These are phyloP conservation scores for Trichoplusia ni DNA, from an alignment of 1,140 invertebrate genomes.

Conservation along the genomic window DNA sequence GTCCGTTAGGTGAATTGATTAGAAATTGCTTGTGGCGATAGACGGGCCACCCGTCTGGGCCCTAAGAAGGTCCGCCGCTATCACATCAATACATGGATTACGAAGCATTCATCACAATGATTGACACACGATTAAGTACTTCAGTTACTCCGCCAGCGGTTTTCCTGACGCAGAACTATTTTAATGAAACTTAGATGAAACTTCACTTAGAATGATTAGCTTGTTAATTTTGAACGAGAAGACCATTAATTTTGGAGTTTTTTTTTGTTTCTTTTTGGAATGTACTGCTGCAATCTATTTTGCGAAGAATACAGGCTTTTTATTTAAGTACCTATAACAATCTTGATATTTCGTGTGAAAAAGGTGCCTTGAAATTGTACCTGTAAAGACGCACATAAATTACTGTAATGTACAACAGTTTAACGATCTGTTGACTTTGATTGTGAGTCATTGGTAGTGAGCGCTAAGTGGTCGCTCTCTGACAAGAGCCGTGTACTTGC, in stretches of 20 bases:
- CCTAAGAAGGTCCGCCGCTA: neutral
- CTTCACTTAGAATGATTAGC: slow-evolving; percentile 9
- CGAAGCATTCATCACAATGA: slow-evolving; percentile 12
- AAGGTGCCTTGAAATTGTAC: no score
- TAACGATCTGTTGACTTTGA: no score
- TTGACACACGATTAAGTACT: slow-evolving; percentile 13
- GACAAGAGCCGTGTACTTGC: slow-evolving; percentile 11
- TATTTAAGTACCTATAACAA: no score
- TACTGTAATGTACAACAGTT: no score
- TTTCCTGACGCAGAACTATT: neutral
- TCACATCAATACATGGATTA: neutral
- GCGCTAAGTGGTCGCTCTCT: neutral
- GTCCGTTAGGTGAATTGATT: no score
- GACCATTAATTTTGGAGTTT: neutral
- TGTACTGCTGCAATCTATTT: no score
- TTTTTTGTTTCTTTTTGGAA: no score
- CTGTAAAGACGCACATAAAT: no score
- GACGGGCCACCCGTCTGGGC: neutral
- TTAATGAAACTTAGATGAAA: neutral
- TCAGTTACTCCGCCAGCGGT: neutral
- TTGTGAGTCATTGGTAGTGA: slow-evolving; percentile 1
- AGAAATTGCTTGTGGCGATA: neutral
- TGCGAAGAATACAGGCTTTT: no score
- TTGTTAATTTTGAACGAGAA: neutral
- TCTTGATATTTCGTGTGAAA: no score